Evolutionary conservation across 1,140 invertebrate species (phyloP), one percentile per base, ranked within the genome.

Genomic region (Drosophila chauvacae): DNA sequence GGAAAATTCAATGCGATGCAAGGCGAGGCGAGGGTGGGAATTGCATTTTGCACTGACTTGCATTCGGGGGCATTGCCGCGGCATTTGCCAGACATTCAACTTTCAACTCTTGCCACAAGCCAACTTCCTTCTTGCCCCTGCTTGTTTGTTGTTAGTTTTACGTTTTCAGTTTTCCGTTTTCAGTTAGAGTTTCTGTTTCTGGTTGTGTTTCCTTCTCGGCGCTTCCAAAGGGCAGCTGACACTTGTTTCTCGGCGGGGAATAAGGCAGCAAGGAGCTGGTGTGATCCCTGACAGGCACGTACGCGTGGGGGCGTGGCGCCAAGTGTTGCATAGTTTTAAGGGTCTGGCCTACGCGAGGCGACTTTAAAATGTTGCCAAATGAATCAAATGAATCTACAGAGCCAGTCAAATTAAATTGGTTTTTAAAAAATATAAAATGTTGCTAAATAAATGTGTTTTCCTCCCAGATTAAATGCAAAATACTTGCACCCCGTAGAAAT

Each of bases 31-130:
- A 26, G 42, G 47, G 48, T 41, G 41, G 48, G 41, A 74, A 83
- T 59, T 81, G 79, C 77, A 81, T 76, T 55, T 77, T 66, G 69
- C 71, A 73, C 45, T 82, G 72, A 45, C 55, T 55, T 66, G 81
- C 72, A 73, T 77, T 64, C 44, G 73, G 84, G 84, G 76, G 84
- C 77, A 81, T 87, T 86, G 82, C 74, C 82, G 82, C 75, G 69
- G 84, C 84, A 85, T 90, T 90, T 90, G 70, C 61, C 69, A 90
- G 85, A 66, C 85, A 62, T 90, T 90, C 85, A 90, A 90, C 85
- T 90, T 90, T 90, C 85, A 90, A 90, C 85, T 90, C 81, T 84
- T 81, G 85, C 80, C 68, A 72, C 69, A 71, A 73, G 59, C 72
- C 39, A 57, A 53, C 28, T 53, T 55, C 45, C 50, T 39, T 75